These are phyloP conservation scores for Gymnocypris eckloni DNA, from an alignment of 2,797 vertebrate genomes.

Conservation along the genomic window DNA sequence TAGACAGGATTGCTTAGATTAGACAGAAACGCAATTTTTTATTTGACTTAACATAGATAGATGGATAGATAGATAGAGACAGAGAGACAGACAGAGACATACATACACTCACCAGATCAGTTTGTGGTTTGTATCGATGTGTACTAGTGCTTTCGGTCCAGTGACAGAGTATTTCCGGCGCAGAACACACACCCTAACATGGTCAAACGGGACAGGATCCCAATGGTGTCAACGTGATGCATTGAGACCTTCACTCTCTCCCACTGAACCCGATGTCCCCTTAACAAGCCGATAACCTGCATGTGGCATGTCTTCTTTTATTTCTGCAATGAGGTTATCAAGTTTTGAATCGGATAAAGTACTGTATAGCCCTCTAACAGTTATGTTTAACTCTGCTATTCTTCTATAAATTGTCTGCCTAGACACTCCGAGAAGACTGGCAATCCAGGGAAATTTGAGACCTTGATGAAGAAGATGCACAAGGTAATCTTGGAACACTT, in stretches of 20 bases:
- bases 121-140: no score
- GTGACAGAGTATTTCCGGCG: conserved; percentile 4
- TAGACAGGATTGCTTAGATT: no score
- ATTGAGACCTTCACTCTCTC: conserved; percentile 11
- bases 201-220: conserved; percentile 23
- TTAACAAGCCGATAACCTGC: conserved; percentile 32
- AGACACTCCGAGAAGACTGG: conserved; percentile 6
- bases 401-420: conserved; percentile 18
- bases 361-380: no score
- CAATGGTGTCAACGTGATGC: conserved; percentile 34
- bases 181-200: background rate
- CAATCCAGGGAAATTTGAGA: conserved; percentile 28
- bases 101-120: no score
- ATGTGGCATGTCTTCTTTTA: no score
- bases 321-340: no score
- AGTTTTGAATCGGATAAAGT: no score
- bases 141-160: conserved; percentile 29
- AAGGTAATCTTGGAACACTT: no score
- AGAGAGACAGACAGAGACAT: no score
- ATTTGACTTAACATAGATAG: no score
- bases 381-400: conserved; percentile 13
- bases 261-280: conserved; percentile 36
- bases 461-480: conserved; percentile 22
- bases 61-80: no score
- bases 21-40: no score